Evolutionary conservation across 2,113 vertebrate genomes (phyloP), one percentile per base, ranked within the genome.

Genomic region (Colius striatus): DNA sequence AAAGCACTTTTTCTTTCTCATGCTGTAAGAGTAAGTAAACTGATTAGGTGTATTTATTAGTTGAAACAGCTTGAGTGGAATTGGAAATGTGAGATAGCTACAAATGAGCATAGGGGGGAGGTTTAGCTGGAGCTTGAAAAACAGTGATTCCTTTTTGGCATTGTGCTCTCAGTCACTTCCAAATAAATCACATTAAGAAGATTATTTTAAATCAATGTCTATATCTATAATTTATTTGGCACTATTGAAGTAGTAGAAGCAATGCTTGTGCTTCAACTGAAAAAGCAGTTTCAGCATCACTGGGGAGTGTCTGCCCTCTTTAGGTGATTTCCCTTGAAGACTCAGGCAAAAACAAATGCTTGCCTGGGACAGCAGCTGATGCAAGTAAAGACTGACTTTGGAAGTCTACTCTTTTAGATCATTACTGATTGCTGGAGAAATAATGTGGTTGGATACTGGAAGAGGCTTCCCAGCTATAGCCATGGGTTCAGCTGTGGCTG

Each of bases 91-190:
- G 93, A 94, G 84, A 92, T 50, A 90, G 57, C 87, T 68, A 54
- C 76, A 92, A 84, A 74, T 54, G 16, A 94, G 70, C 11, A 14
- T 87, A 62, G 76, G 75, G 7, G 41, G 22, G 15, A 22, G 51
- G 6, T 93, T 91, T 57, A 93, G 90, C 53, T 94, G 84, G 78
- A 91, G 43, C 94, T 92, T 48, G 48, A 81, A 55, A 94, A 98
- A 96, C 79, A 95, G 77, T 58, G 57, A 60, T 96, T 95, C 97
- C 94, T 97, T 97, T 97, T 90, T 84, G 81, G 82, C 92, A 98
- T 96, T 97, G 82, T 97, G 67, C 94, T 94, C 62, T 83, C 94
- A 74, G 70, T 90, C 94, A 92, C 94, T 97, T 94, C 32, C 77
- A 78, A 97, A 93, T 91, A 89, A 97, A 96, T 97, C 91, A 75